Conservation (phyloP, 1,140 invertebrate genomes). For the Phortica variegata region DNA sequence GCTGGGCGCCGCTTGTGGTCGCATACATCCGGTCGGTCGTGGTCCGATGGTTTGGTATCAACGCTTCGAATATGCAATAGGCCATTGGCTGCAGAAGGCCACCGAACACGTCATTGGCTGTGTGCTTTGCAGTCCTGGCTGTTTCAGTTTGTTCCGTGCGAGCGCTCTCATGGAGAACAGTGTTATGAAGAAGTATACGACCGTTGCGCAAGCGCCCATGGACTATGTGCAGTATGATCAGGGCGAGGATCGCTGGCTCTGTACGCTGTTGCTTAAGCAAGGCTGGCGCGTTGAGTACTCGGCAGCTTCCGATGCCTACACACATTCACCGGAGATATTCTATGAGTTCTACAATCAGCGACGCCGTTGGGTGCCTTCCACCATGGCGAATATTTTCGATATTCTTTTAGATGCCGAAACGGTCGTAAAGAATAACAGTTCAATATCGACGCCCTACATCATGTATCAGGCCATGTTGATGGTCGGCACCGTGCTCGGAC, state of each 20-base stretch:
- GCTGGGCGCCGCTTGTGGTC: constrained; percentile 86
- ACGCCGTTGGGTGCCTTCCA: constrained; percentile 85
- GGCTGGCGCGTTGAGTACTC: constrained; percentile 89
- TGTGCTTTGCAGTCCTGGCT: constrained; percentile 87
- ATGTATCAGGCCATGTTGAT: constrained; percentile 72
- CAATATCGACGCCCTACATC: constrained; percentile 83
- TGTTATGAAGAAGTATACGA: constrained; percentile 85
- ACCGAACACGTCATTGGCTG: constrained; percentile 90
- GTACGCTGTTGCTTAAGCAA: constrained; percentile 80
- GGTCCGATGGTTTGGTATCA: constrained; percentile 93
- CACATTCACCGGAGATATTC: constrained; percentile 85
- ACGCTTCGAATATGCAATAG: constrained; percentile 91
- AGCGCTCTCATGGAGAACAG: constrained; percentile 89
- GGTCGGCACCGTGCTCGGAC: constrained; percentile 56
- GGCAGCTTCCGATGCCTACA: constrained; percentile 89
- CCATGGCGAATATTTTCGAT: constrained; percentile 86
- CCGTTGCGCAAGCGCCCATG: constrained; percentile 73
- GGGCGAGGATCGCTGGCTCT: constrained; percentile 85
- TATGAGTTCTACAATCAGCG: constrained; percentile 87
- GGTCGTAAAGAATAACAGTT: constrained; percentile 79
- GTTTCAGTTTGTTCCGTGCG: constrained; percentile 87
- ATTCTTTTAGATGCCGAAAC: constrained; percentile 71
- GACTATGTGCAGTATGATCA: constrained; percentile 94
- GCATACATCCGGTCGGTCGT: constrained; percentile 87
- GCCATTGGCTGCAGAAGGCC: constrained; percentile 93